phyloP scores from a whole-genome alignment of 1,140 invertebrate genomes.

The Halyomorpha halys region DNA sequence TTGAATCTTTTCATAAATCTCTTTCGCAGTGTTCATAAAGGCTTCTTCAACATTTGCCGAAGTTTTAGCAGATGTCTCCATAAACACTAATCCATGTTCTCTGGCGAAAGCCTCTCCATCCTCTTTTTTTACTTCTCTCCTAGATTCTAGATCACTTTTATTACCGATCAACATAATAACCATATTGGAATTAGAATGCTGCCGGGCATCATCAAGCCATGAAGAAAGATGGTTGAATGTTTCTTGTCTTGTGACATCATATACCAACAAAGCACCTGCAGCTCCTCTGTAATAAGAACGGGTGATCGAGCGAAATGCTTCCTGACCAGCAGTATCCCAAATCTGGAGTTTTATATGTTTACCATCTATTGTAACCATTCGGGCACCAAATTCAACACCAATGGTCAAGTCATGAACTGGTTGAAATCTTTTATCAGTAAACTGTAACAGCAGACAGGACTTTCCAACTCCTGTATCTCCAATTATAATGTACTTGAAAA shows the following conservation, averaged over 20 bases:
- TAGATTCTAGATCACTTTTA: constrained; percentile 94
- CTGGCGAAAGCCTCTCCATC: constrained; percentile 98
- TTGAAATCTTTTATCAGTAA: constrained; percentile 99
- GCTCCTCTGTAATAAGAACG: constrained; percentile 97
- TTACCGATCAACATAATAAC: constrained; percentile 96
- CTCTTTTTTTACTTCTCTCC: constrained; percentile 95
- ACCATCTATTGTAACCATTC: constrained; percentile 99
- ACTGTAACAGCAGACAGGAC: constrained; percentile 95
- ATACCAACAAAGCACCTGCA: constrained; percentile 94
- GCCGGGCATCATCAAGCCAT: constrained; percentile 98
- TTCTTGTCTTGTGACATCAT: constrained; percentile 96
- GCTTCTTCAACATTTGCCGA: constrained; percentile 99
- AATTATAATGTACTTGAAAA: constrained; percentile 99
- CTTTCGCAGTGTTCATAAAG: constrained; percentile 99
- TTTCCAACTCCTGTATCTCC: constrained; percentile 98
- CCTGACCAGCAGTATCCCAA: constrained; percentile 95
- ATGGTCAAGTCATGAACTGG: constrained; percentile 99
- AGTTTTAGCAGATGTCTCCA: constrained; percentile 99
- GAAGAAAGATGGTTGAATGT: constrained; percentile 99
- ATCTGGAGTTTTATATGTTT: constrained; percentile 95
- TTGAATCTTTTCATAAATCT: constrained; percentile 99
- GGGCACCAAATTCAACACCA: constrained; percentile 98
- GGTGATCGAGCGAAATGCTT: constrained; percentile 98
- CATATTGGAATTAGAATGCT: constrained; percentile 99
- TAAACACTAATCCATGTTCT: constrained; percentile 97